A percentile compares a stretch with the other conserved stretches of the same genome.
These are phyloP conservation scores for Panzeria rudis DNA, from an alignment of 2,888 invertebrate species.

Conservation along the genomic window DNA sequence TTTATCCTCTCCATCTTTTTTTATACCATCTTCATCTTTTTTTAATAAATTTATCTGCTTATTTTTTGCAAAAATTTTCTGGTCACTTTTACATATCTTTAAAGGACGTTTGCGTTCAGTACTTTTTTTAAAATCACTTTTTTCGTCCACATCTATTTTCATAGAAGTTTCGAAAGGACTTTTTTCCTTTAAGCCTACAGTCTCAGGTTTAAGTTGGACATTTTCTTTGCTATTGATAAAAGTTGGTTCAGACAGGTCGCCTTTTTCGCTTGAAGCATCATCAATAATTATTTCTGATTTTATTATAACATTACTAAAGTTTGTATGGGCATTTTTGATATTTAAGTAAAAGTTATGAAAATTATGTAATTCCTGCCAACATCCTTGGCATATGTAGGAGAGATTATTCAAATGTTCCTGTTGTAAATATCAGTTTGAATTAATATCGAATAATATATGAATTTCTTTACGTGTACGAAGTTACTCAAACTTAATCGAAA, in stretches of 20 bases:
- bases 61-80: no score
- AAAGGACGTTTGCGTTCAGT: neutral
- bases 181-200: slow-evolving; percentile 31
- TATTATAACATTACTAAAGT: slow-evolving; percentile 64
- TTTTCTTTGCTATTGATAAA: neutral
- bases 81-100: no score
- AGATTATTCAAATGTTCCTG: slow-evolving; percentile 34
- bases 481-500: no score
- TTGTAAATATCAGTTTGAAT: neutral
- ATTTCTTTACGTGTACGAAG: no score
- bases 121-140: neutral
- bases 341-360: slow-evolving; percentile 77
- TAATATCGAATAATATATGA: neutral
- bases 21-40: no score
- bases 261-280: neutral
- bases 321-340: slow-evolving; percentile 75
- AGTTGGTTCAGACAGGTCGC: neutral
- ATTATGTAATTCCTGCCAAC: slow-evolving; percentile 68
- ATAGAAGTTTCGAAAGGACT: slow-evolving; percentile 38
- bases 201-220: slow-evolving; percentile 5
- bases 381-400: slow-evolving; percentile 25
- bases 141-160: neutral
- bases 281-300: slow-evolving; percentile 70
- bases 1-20: no score
- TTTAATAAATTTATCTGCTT: no score